Conservation (phyloP, 1,140 invertebrate species). For the Plodia interpunctella region DNA sequence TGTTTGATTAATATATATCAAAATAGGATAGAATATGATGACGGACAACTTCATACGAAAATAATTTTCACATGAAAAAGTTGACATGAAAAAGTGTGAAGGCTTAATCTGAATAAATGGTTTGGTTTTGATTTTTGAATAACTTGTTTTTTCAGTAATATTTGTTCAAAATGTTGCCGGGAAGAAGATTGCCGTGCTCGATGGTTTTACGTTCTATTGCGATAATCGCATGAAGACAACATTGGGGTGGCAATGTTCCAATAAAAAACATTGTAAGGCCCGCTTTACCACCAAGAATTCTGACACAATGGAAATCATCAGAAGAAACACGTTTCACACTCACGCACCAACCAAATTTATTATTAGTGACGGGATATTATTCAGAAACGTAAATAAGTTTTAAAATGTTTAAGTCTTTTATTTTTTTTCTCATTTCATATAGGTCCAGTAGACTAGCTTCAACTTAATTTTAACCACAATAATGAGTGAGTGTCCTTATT, state of each 20-base stretch:
- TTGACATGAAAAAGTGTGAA: too few relatives aligned
- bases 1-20: too few relatives aligned
- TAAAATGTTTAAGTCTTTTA: neutral
- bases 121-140: too few relatives aligned
- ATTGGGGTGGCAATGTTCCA: conserved; percentile 19
- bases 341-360: conserved; percentile 16
- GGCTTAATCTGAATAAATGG: too few relatives aligned
- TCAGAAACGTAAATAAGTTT: too few relatives aligned
- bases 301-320: neutral
- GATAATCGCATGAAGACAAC: conserved; percentile 8
- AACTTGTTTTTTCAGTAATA: neutral
- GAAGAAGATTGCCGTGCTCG: conserved; percentile 13
- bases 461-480: too few relatives aligned
- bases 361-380: conserved; percentile 23
- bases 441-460: too few relatives aligned
- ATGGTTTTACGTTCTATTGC: conserved; percentile 27
- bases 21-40: too few relatives aligned
- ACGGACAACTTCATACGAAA: too few relatives aligned
- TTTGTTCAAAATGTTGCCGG: neutral
- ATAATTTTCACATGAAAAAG: too few relatives aligned
- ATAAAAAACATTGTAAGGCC: conserved; percentile 11
- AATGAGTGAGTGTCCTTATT: too few relatives aligned
- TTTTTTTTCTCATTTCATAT: neutral
- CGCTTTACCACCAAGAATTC: conserved; percentile 15
- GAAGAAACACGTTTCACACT: conserved; percentile 3